A percentile compares a stretch with the other conserved stretches of the same genome.
phyloP scores from a whole-genome alignment of 2,113 vertebrate genomes.

The Cairina moschata region DNA sequence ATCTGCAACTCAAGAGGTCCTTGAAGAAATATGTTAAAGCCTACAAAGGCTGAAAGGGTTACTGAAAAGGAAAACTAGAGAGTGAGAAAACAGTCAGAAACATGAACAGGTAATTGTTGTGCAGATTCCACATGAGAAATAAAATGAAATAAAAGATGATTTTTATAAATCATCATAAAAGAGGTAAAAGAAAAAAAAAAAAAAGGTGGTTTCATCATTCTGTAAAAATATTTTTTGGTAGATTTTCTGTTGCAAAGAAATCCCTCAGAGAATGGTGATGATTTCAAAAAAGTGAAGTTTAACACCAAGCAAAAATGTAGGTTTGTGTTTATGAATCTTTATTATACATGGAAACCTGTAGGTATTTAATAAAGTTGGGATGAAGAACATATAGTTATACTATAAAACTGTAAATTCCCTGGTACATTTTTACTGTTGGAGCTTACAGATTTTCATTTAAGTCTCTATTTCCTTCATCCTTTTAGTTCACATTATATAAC shows the following conservation, averaged over 20 bases:
- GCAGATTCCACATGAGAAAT: conserved; percentile 9
- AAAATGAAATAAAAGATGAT: neutral
- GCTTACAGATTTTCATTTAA: neutral
- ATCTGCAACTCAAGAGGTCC: neutral
- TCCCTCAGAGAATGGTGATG: neutral
- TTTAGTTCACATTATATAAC: neutral
- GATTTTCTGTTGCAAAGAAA: neutral
- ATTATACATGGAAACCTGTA: neutral
- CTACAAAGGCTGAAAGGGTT: neutral
- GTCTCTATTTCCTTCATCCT: neutral
- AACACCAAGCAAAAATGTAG: neutral
- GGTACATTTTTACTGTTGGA: neutral
- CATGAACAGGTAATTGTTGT: neutral
- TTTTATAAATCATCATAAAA: neutral
- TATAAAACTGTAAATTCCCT: neutral
- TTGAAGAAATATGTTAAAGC: neutral
- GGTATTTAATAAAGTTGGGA: neutral
- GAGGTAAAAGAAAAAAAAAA: neutral
- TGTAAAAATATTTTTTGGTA: neutral
- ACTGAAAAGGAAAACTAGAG: conserved; percentile 30
- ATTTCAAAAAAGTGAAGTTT: neutral
- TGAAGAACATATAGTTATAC: neutral
- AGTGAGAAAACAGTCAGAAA: conserved; percentile 34
- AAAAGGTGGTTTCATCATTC: neutral
- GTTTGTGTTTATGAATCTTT: neutral